These are phyloP conservation scores for Megaceryle alcyon DNA, from an alignment of 2,797 vertebrate genomes.

Conservation along the genomic window DNA sequence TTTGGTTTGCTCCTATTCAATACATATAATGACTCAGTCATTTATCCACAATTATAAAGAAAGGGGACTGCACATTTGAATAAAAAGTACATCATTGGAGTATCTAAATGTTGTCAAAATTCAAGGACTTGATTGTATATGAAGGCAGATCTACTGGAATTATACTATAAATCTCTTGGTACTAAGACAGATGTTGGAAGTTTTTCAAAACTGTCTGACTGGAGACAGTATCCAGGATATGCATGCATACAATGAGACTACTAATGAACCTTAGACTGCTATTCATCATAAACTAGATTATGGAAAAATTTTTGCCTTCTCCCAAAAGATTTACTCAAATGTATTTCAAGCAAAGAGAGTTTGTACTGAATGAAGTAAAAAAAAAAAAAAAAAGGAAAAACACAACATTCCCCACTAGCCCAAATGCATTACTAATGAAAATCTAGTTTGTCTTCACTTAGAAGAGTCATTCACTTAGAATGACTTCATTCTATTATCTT, in stretches of 20 bases:
- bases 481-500: background rate
- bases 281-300: conserved; percentile 56
- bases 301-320: conserved; percentile 48
- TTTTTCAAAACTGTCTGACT: conserved; percentile 51
- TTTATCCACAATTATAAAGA: background rate
- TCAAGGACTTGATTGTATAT: conserved; percentile 43
- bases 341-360: conserved; percentile 61
- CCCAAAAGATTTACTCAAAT: conserved; percentile 64
- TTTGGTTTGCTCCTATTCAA: background rate
- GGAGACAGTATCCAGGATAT: conserved; percentile 62
- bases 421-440: conserved; percentile 43
- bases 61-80: background rate
- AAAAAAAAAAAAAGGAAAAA: background rate
- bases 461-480: background rate
- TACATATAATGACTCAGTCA: background rate
- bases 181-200: conserved; percentile 54
- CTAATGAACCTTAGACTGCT: conserved; percentile 54
- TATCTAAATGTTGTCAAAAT: conserved; percentile 9
- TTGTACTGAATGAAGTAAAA: conserved; percentile 12
- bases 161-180: conserved; percentile 46
- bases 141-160: conserved; percentile 54
- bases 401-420: conserved; percentile 33
- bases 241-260: conserved; percentile 47
- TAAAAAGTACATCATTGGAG: background rate
- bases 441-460: conserved; percentile 11